phyloP scores from a whole-genome alignment of 2,113 vertebrate species.

The Stictonetta naevosa region DNA sequence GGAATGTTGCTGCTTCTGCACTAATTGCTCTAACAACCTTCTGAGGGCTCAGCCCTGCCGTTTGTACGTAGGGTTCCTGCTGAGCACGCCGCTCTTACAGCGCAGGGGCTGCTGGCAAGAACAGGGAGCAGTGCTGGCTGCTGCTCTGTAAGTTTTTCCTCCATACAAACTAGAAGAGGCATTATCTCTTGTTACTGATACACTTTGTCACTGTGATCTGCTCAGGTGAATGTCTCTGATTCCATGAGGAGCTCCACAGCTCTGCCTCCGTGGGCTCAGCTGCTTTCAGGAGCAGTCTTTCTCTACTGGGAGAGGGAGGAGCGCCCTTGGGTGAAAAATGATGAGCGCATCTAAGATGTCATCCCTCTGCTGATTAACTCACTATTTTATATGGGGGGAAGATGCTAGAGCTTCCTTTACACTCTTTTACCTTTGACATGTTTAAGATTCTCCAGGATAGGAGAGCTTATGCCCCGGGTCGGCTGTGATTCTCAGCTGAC shows the following conservation, averaged over 20 bases:
- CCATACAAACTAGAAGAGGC: not conserved
- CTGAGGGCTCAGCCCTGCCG: constrained; percentile 15
- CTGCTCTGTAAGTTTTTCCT: not conserved
- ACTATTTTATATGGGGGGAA: not conserved
- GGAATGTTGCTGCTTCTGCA: constrained; percentile 64
- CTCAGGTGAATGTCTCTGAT: not conserved
- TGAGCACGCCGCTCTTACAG: constrained; percentile 6
- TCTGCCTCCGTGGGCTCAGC: not conserved
- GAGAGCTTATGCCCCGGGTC: not conserved
- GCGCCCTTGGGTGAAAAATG: not conserved
- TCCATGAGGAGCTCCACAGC: not conserved
- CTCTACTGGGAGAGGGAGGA: not conserved
- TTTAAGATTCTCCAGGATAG: not conserved
- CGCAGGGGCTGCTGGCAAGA: not conserved
- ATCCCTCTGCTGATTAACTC: not conserved
- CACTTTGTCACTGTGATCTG: not conserved
- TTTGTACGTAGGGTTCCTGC: not conserved
- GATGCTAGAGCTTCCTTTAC: not conserved
- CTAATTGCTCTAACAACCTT: constrained; percentile 60
- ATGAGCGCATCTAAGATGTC: not conserved
- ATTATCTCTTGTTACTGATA: not conserved
- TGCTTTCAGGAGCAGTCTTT: not conserved
- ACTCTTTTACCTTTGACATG: not conserved
- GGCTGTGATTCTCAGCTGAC: not conserved
- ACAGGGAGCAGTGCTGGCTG: not conserved